These are phyloP conservation scores for Fringilla coelebs DNA, from an alignment of 2,797 vertebrate genomes.

Conservation along the genomic window DNA sequence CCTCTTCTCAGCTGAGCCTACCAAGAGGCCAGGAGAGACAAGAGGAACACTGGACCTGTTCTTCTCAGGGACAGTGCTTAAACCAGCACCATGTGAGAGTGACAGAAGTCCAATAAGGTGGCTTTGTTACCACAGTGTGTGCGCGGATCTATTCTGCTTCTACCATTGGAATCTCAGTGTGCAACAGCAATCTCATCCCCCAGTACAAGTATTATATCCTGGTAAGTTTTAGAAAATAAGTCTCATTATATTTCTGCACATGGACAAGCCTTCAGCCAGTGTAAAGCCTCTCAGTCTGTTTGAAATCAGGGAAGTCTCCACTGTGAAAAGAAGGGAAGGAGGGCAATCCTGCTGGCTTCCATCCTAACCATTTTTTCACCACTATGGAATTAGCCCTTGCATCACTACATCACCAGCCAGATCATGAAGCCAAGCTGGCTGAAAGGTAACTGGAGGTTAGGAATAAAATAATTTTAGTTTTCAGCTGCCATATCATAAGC, in stretches of 20 bases:
- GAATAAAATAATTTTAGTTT: neutral
- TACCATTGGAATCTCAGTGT: neutral
- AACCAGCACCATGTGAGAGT: neutral
- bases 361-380: neutral
- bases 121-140: neutral
- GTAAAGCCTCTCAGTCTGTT: neutral
- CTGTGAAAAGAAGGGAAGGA: neutral
- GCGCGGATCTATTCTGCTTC: neutral
- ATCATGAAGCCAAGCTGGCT: neutral
- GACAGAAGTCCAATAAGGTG: neutral
- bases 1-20: neutral
- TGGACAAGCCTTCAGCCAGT: neutral
- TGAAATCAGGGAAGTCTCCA: neutral
- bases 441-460: neutral
- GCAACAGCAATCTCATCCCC: neutral
- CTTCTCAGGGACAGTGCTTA: neutral
- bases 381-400: neutral
- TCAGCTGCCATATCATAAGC: neutral
- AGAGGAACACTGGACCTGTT: neutral
- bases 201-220: neutral
- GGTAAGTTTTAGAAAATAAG: neutral
- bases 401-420: neutral
- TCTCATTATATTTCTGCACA: neutral
- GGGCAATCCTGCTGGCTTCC: fast-evolving
- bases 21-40: neutral